Base-by-base conservation (phyloP, 2,797 vertebrate species). In the Eupleurogrammus muticus region DNA sequence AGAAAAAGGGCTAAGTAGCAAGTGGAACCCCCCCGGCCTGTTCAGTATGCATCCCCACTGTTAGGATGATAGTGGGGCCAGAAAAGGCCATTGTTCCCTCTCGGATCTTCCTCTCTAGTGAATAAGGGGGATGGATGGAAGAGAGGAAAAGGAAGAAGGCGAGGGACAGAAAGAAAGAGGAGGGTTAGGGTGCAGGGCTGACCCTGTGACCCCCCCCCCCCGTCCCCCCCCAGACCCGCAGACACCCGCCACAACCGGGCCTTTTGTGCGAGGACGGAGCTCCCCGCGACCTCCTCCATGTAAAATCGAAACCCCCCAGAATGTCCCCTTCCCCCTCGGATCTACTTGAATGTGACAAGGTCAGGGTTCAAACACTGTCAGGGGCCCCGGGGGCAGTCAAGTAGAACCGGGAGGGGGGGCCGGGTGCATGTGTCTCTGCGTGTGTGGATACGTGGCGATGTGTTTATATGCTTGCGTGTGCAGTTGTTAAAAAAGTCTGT, bases 31-130 rank as follows among this genome's bases (percentile, higher is more conserved):
- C 3, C 2, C 68, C 86, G 84, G 81, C 88, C 90, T 93, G 77
- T 86, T 93, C 89, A 93, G 90, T 84, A 93, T 93, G 87, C 94
- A 74, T 89, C 90, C 89, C 92, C 82, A 89, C 89, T 88, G 84
- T 85, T 85, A 68, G 91, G 90, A 87, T 81, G 88, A 93, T 93
- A 91, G 77, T 83, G 73, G 35, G 57, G 86, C 82, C 83, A 93
- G 90, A 92, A 75, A 74, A 90, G 72, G 48, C 81, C 86, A 93
- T 95, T 95, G 86, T 91, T 72, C n/a, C 88, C 78, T 61, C 60
- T 48, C 19, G 59, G 78, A 78, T 90, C 90, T 89, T 95, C 90
- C 90, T 94, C 85, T 67, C 69, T 42, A 80, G 77, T 84, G 72
- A 86, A 88, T n/a, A 82, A 79, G 75, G 61, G 77, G 79, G 82